Evolutionary conservation across 2,797 vertebrate genomes (phyloP).

Genomic region (Remorina albescens): DNA sequence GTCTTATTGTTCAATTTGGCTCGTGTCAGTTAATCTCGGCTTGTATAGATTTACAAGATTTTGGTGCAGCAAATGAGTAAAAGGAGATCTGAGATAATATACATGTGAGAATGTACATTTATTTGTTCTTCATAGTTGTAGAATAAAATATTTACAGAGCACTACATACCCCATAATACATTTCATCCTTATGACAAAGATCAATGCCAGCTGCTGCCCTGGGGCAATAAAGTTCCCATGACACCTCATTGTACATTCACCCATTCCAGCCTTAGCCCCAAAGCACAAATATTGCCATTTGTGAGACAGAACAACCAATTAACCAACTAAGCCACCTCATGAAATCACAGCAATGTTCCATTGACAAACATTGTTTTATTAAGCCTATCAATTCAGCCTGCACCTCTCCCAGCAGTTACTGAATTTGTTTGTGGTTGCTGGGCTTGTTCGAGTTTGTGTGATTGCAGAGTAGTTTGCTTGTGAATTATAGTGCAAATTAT

Average conservation of each 20-base stretch:
- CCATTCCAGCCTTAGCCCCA: too few species aligned
- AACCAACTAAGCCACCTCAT: constrained; percentile 41
- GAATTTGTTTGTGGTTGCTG: constrained; percentile 44
- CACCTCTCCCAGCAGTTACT: constrained; percentile 52
- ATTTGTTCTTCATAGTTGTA: constrained; percentile 37
- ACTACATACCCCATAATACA: constrained; percentile 19
- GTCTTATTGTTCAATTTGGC: neutral
- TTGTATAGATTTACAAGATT: neutral
- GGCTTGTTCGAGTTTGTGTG: constrained; percentile 53
- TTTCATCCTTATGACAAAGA: constrained; percentile 53
- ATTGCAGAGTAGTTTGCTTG: constrained; percentile 53
- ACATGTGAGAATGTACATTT: constrained; percentile 35
- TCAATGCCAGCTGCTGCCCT: constrained; percentile 54
- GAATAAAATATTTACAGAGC: neutral
- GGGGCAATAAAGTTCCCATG: constrained; percentile 54
- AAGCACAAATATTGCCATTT: constrained; percentile 41
- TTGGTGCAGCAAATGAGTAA: constrained; percentile 14
- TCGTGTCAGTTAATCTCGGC: neutral
- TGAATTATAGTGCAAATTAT: constrained; percentile 71
- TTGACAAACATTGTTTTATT: constrained; percentile 50
- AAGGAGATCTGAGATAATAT: constrained; percentile 24
- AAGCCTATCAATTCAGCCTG: constrained; percentile 41
- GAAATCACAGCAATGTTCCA: constrained; percentile 14
- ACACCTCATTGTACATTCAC: neutral
- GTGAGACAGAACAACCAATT: constrained; percentile 41